Base-by-base conservation (phyloP, 1,140 invertebrate species). In the Dysdera silvatica region DNA sequence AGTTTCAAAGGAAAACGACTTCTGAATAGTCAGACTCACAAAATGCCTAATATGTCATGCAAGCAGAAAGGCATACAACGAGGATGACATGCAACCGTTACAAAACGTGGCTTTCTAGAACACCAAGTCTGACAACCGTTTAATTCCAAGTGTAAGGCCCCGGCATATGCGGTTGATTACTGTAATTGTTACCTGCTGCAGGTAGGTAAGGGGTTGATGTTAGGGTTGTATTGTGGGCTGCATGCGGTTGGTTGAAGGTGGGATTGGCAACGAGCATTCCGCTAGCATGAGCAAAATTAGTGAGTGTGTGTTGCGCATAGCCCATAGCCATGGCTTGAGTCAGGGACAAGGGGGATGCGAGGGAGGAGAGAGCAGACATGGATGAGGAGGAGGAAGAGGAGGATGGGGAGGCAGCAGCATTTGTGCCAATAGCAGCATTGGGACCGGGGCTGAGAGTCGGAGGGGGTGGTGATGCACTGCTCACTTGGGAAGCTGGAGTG, bases 221-320 rank as follows among this genome's bases (percentile, higher is more conserved):
- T 29, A 61, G 33, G 32, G 52, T 54, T 31, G 43, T 48, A 33
- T 53, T 24, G 28, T 54, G 33, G 32, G 52, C 47, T 31, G 43
- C 40, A 33, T 53, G 59, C 37, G 54, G 32, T 51, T 63, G 61
- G 35, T 57, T 63, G 26, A 54, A 63, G 57, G 41, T 57, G 24
- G 61, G 61, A 51, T 56, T 57, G 24, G 37, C 26, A 32, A 64
- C 51, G 16, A 58, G 53, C 52, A 63, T 63, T 23, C 61, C 61
- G 57, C 47, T 57, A n/a, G 61, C 53, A 57, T 63, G 61, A 16
- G 62, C 62, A 64, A 58, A 64, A 58, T 64, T 64, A 26, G 62
- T 43, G 53, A 64, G 62, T 29, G 62, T 58, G 47, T 64, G 62
- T 48, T 64, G 54, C 52, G 54, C 55, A 64, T 64, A 64, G 20